phyloP scores from a whole-genome alignment of 2,888 invertebrate genomes.

The Phalera bucephala region DNA sequence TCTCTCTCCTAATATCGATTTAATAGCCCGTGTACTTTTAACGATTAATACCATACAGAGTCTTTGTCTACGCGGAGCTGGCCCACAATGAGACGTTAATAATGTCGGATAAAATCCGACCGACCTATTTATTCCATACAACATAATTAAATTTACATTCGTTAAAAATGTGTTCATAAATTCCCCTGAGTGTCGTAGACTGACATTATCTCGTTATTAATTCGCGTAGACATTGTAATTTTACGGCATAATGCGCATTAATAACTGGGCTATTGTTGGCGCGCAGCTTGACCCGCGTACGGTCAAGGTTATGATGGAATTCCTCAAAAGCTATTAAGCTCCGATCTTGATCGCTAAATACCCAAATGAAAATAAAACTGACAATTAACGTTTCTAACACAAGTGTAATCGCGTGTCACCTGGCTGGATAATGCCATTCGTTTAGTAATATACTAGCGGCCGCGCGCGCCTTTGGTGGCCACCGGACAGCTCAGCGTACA shows the following conservation, averaged over 20 bases:
- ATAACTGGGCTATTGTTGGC: constrained; percentile 45
- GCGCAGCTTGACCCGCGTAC: constrained; percentile 31
- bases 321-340: constrained; percentile 51
- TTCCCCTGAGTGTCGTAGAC: constrained; percentile 30
- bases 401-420: constrained; percentile 52
- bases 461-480: constrained; percentile 65
- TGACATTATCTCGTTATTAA: constrained; percentile 48
- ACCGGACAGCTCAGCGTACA: constrained; percentile 31
- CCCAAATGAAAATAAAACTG: constrained; percentile 46
- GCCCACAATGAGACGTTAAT: constrained; percentile 41
- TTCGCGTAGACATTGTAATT: constrained; percentile 54
- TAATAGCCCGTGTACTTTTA: constrained; percentile 58
- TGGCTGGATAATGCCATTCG: constrained; percentile 44
- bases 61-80: constrained; percentile 52
- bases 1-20: constrained; percentile 73
- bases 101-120: constrained; percentile 38
- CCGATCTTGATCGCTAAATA: constrained; percentile 45
- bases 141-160: constrained; percentile 27
- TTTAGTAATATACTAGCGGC: constrained; percentile 40
- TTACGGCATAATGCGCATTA: constrained; percentile 51
- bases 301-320: constrained; percentile 52
- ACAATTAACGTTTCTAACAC: constrained; percentile 53
- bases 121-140: constrained; percentile 18
- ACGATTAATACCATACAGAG: constrained; percentile 62
- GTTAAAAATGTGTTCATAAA: constrained; percentile 35